Evolutionary conservation across 2,888 invertebrate genomes (phyloP).

Genomic region (Agrochola circellaris): DNA sequence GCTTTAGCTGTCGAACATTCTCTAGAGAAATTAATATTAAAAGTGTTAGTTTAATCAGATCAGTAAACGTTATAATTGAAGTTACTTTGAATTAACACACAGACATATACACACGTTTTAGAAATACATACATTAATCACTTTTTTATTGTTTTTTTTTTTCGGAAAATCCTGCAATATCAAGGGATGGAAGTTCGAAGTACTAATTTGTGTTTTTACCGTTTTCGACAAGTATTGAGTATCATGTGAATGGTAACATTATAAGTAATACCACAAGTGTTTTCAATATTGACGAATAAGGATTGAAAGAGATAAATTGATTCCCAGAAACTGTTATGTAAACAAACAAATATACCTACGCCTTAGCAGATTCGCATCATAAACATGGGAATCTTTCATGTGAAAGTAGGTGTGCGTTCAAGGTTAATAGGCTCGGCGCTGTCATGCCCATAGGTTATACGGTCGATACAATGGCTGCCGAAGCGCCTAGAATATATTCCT

Average conservation of each 20-base stretch:
- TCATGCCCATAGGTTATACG: slow-evolving; percentile 64
- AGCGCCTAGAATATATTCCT: slow-evolving; percentile 44
- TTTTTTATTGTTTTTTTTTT: not conserved
- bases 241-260: not conserved
- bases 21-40: slow-evolving; percentile 36
- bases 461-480: slow-evolving; percentile 75
- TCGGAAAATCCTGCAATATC: not conserved
- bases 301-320: slow-evolving; percentile 16
- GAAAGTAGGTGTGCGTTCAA: slow-evolving; percentile 81
- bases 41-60: slow-evolving; percentile 22
- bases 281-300: slow-evolving; percentile 4
- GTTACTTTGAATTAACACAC: slow-evolving; percentile 5
- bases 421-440: slow-evolving; percentile 74
- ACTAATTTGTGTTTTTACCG: slow-evolving; percentile 3
- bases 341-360: slow-evolving; percentile 50
- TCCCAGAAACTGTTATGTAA: slow-evolving; percentile 40
- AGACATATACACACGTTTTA: slow-evolving; percentile 9
- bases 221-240: not conserved
- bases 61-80: slow-evolving; percentile 26
- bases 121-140: not conserved
- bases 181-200: not conserved
- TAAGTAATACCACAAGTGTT: slow-evolving; percentile 12
- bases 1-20: slow-evolving; percentile 23
- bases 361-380: slow-evolving; percentile 23
- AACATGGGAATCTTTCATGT: slow-evolving; percentile 71